A percentile compares a stretch with the other conserved stretches of the same genome.
These are phyloP conservation scores for Callipepla squamata DNA, from an alignment of 2,113 vertebrate species.

Conservation along the genomic window DNA sequence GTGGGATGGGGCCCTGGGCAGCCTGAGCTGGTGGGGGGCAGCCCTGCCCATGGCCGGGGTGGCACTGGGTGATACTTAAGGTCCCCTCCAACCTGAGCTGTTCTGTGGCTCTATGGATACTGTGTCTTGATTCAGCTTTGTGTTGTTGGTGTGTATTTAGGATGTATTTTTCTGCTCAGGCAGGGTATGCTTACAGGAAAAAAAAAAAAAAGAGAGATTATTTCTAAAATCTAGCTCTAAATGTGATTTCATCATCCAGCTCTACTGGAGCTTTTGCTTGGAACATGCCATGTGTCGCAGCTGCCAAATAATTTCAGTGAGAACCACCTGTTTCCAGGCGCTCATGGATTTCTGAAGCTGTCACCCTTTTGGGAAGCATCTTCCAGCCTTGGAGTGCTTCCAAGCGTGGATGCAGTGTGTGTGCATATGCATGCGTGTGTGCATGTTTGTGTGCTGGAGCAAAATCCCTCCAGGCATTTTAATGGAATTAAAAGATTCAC, in stretches of 20 bases:
- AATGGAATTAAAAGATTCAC: neutral
- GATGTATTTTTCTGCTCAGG: neutral
- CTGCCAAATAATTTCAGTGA: slow-evolving; percentile 21
- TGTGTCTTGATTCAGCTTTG: too few relatives aligned
- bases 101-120: too few relatives aligned
- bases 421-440: neutral
- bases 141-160: neutral
- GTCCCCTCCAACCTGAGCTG: too few relatives aligned
- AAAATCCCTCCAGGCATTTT: neutral
- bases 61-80: too few relatives aligned
- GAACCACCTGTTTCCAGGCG: slow-evolving; percentile 37
- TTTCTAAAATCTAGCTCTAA: neutral
- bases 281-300: slow-evolving; percentile 22
- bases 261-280: neutral
- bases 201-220: neutral
- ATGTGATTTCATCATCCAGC: slow-evolving; percentile 39
- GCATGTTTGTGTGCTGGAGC: neutral
- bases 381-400: slow-evolving; percentile 25
- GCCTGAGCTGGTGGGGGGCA: too few relatives aligned
- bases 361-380: slow-evolving; percentile 32
- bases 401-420: neutral
- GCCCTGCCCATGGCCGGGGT: too few relatives aligned
- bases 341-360: neutral
- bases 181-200: neutral
- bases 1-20: too few relatives aligned